phyloP scores from a whole-genome alignment of 2,113 vertebrate species.

The Apeltes quadracus region DNA sequence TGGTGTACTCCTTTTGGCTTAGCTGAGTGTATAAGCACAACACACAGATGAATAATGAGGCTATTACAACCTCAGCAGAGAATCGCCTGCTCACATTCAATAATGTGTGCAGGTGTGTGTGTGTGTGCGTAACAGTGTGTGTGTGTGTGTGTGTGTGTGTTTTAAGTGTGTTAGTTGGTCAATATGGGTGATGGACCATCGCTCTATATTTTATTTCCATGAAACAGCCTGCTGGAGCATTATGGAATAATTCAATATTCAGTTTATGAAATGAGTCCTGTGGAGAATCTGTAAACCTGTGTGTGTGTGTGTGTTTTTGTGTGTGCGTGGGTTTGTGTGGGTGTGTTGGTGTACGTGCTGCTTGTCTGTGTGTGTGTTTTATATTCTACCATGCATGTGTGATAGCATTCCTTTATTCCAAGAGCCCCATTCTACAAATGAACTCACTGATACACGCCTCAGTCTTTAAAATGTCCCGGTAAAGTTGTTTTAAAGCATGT shows the following conservation, averaged over 20 bases:
- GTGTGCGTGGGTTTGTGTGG: not conserved
- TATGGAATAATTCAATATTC: conserved; percentile 61
- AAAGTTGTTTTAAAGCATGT: conserved; percentile 10
- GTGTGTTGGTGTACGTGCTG: not conserved
- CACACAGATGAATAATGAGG: conserved; percentile 72
- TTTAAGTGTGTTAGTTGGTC: conserved; percentile 6
- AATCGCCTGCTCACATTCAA: conserved; percentile 63
- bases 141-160: conserved; percentile 36
- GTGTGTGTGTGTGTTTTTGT: not conserved
- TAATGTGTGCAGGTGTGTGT: conserved; percentile 30
- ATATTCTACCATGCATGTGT: not conserved
- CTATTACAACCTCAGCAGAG: conserved; percentile 69
- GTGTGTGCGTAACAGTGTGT: conserved; percentile 3
- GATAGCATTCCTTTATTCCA: not conserved
- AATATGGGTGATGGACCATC: conserved; percentile 35
- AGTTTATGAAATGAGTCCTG: conserved; percentile 56
- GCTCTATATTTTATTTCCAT: conserved; percentile 55
- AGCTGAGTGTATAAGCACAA: conserved; percentile 56
- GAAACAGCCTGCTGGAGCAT: conserved; percentile 55
- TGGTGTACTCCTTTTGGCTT: conserved; percentile 52
- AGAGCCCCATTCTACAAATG: not conserved
- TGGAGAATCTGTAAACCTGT: conserved; percentile 21
- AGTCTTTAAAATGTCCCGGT: conserved; percentile 11
- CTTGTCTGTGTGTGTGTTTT: not conserved
- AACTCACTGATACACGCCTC: conserved; percentile 8